These are phyloP conservation scores for Drosophila dunni DNA, from an alignment of 1,140 invertebrate species.

Conservation along the genomic window DNA sequence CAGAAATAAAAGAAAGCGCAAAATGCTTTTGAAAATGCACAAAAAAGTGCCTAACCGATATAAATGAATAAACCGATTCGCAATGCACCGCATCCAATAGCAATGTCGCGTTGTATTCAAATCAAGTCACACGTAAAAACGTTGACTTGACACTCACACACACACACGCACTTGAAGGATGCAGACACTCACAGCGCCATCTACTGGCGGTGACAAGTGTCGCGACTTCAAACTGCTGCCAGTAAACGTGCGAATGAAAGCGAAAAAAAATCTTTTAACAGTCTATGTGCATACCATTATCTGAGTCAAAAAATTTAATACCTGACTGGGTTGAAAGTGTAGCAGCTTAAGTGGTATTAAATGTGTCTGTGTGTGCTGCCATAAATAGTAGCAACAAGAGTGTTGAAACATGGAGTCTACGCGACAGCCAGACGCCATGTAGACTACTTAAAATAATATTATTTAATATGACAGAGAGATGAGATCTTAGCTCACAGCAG, in stretches of 20 bases:
- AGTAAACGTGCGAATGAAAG: conserved; percentile 19
- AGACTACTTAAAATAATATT: conserved; percentile 12
- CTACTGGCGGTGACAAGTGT: conserved; percentile 38
- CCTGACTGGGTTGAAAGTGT: conserved; percentile 2
- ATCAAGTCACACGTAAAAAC: conserved; percentile 71
- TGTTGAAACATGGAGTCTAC: background rate
- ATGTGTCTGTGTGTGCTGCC: conserved; percentile 29
- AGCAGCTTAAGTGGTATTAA: conserved; percentile 38
- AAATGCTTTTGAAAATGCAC: conserved; percentile 23
- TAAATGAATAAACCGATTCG: conserved; percentile 51
- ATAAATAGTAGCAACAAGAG: conserved; percentile 26
- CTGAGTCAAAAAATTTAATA: conserved; percentile 7
- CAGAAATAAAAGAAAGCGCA: conserved; percentile 8
- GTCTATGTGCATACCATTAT: conserved; percentile 26
- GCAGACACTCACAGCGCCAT: conserved; percentile 9
- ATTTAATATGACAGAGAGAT: conserved; percentile 3
- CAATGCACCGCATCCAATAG: conserved; percentile 7
- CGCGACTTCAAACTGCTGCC: conserved; percentile 6
- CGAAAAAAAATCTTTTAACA: conserved; percentile 5
- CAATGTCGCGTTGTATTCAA: conserved; percentile 37
- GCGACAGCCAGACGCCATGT: conserved; percentile 13
- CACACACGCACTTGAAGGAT: background rate
- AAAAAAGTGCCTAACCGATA: conserved; percentile 37
- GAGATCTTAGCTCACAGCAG: background rate
- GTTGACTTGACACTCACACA: conserved; percentile 71